A percentile compares a stretch with the other conserved stretches of the same genome.
Conservation (phyloP, 1,140 invertebrate species). For the Euwallacea fornicatus region DNA sequence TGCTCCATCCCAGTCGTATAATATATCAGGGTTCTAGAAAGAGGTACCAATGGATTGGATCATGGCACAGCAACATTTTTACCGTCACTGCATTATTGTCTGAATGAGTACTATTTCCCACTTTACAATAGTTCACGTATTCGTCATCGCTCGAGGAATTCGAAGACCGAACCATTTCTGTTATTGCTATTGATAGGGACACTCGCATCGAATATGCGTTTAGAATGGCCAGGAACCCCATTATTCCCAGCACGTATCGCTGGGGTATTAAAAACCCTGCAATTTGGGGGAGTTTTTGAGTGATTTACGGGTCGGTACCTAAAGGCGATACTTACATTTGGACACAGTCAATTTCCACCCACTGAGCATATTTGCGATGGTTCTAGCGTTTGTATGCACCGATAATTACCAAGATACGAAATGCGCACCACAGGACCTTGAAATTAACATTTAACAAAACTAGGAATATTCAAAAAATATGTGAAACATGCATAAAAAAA, state of each 20-base stretch:
- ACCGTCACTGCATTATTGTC: constrained; percentile 29
- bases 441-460: no score
- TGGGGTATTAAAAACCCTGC: constrained; percentile 68
- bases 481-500: no score
- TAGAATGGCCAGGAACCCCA: constrained; percentile 81
- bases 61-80: constrained; percentile 1
- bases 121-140: constrained; percentile 19
- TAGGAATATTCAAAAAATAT: no score
- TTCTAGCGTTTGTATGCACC: no score
- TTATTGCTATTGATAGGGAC: constrained; percentile 86
- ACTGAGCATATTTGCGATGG: constrained; percentile 5
- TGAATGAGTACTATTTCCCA: constrained; percentile 12
- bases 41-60: not conserved
- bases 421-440: no score
- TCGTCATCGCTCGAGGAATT: constrained; percentile 25
- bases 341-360: constrained; percentile 30
- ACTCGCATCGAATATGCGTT: constrained; percentile 89
- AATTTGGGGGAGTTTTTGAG: constrained; percentile 20
- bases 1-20: constrained; percentile 66
- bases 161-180: constrained; percentile 67
- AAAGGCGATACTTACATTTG: constrained; percentile 20
- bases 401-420: no score
- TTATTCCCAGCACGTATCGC: constrained; percentile 75
- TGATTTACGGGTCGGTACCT: not conserved
- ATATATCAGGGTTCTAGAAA: constrained; percentile 41